Evolutionary conservation across 1,140 invertebrate genomes (phyloP).

Genomic region (Anastatus disparis): DNA sequence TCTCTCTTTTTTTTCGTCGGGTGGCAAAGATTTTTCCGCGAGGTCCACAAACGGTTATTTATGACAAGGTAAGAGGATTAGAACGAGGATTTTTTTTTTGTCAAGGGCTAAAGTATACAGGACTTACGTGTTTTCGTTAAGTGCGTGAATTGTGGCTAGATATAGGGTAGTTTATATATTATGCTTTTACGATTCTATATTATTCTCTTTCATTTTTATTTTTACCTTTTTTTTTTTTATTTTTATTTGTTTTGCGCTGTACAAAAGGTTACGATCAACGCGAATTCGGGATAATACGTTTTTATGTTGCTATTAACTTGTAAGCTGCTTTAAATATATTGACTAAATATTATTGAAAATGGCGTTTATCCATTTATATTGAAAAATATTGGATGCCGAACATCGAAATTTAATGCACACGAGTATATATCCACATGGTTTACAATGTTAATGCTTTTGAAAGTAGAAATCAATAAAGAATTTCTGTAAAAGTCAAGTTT

Average conservation of each 20-base stretch:
- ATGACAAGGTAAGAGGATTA: slow-evolving; percentile 27
- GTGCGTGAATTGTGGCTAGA: background rate
- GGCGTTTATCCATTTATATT: too few relatives aligned
- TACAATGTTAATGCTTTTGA: too few relatives aligned
- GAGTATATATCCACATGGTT: too few relatives aligned
- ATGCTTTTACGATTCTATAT: too few relatives aligned
- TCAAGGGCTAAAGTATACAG: too few relatives aligned
- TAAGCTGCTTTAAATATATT: background rate
- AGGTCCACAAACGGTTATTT: too few relatives aligned
- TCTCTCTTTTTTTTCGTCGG: slow-evolving; percentile 22
- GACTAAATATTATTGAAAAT: too few relatives aligned
- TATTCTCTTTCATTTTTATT: too few relatives aligned
- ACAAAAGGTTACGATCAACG: background rate
- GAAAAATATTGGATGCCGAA: too few relatives aligned
- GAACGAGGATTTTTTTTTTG: background rate
- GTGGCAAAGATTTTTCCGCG: slow-evolving; percentile 1
- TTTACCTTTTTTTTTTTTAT: background rate
- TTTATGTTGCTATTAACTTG: background rate
- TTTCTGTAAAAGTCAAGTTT: too few relatives aligned
- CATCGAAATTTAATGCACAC: too few relatives aligned
- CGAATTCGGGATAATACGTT: background rate
- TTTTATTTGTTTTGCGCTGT: background rate
- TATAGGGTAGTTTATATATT: background rate
- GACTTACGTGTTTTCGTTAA: background rate
- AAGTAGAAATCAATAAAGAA: too few relatives aligned